These are phyloP conservation scores for Charadrius vociferus DNA, from an alignment of 2,113 vertebrate genomes.

Conservation along the genomic window DNA sequence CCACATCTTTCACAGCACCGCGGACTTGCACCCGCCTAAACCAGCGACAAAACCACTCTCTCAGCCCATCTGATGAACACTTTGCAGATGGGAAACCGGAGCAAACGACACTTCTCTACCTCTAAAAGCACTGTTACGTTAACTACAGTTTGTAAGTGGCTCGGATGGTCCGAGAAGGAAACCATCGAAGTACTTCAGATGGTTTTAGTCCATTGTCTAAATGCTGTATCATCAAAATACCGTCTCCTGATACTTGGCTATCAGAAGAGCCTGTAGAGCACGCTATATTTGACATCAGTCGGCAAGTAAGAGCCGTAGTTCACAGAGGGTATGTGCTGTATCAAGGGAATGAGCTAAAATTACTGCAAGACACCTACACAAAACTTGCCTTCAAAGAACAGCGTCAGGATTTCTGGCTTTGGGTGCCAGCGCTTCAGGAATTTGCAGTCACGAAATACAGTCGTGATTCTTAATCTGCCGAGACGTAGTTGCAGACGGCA, in stretches of 20 bases:
- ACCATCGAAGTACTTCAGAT: not conserved
- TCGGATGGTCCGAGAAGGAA: not conserved
- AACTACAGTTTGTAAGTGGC: not conserved
- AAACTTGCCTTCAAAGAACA: not conserved
- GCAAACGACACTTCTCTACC: not conserved
- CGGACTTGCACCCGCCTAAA: not conserved
- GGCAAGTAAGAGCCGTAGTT: not conserved
- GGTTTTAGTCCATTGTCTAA: not conserved
- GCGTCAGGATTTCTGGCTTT: not conserved
- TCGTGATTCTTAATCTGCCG: not conserved
- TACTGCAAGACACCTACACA: not conserved
- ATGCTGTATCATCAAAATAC: not conserved
- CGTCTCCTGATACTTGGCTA: not conserved
- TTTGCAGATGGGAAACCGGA: not conserved
- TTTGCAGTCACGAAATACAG: not conserved
- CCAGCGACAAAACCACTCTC: not conserved
- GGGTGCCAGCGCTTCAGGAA: not conserved
- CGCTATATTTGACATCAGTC: accelerated
- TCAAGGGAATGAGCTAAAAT: not conserved
- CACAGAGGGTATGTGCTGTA: not conserved
- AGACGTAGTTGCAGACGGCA: not conserved
- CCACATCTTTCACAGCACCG: accelerated
- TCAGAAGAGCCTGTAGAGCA: not conserved
- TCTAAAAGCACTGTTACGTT: not conserved
- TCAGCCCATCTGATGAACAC: not conserved